Conservation (phyloP, 2,888 invertebrate genomes). For the Charanyca ferruginea region DNA sequence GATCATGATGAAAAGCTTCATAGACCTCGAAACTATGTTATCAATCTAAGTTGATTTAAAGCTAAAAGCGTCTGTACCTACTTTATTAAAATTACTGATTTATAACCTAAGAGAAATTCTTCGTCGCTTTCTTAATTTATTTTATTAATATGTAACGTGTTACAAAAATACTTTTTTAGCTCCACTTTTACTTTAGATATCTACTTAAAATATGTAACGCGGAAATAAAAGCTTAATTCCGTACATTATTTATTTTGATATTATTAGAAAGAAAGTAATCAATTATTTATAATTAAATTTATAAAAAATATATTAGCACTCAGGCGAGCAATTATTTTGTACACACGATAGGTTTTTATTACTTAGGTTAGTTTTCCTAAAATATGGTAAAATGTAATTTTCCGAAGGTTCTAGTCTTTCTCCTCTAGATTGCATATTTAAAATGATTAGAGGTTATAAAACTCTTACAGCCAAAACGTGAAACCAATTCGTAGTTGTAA, state of each 20-base stretch:
- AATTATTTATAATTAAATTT: not conserved
- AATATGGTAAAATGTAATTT: no score
- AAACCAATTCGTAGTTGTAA: not conserved
- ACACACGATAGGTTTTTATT: no score
- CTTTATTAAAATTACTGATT: not conserved
- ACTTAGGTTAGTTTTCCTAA: no score
- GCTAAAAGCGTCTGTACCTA: not conserved
- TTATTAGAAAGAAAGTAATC: constrained; percentile 11
- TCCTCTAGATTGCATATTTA: no score
- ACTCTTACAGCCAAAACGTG: not conserved
- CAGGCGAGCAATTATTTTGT: no score
- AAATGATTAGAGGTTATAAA: no score
- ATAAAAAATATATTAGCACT: no score
- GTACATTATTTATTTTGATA: not conserved
- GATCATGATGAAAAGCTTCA: no score
- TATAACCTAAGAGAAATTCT: not conserved
- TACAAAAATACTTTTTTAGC: not conserved
- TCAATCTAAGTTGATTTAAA: no score
- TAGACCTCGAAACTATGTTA: no score
- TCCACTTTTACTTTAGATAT: not conserved
- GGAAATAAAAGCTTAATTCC: not conserved
- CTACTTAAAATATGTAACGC: not conserved
- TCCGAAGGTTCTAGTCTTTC: no score
- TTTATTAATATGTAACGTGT: not conserved
- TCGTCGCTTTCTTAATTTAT: not conserved